These are phyloP conservation scores for Oscheius sp. DNA, from an alignment of 2,888 invertebrate species.

Conservation along the genomic window DNA sequence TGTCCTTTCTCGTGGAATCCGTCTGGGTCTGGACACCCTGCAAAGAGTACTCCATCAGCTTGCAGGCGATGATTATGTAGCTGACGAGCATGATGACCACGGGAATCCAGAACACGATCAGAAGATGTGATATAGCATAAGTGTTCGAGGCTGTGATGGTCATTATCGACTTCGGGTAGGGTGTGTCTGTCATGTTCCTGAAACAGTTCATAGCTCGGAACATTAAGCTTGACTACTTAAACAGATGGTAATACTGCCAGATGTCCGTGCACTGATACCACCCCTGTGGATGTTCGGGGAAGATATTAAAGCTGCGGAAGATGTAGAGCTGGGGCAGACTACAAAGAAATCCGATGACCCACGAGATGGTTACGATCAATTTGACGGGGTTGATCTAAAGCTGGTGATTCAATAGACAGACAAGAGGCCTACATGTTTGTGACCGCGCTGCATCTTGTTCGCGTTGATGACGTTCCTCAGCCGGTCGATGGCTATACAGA, in stretches of 20 bases:
- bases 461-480: constrained; percentile 68
- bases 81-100: constrained; percentile 60
- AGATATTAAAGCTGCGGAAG: constrained; percentile 60
- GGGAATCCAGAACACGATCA: constrained; percentile 72
- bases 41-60: constrained; percentile 63
- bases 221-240: too few relatives aligned
- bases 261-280: constrained; percentile 70
- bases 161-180: constrained; percentile 45
- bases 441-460: constrained; percentile 41
- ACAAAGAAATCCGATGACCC: constrained; percentile 62
- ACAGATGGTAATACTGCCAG: constrained; percentile 52
- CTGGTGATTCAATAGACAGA: neutral
- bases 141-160: constrained; percentile 49
- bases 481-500: constrained; percentile 71
- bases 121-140: constrained; percentile 68
- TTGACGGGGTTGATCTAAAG: constrained; percentile 52
- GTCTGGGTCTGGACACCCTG: constrained; percentile 38
- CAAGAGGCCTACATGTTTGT: constrained; percentile 29
- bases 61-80: constrained; percentile 67
- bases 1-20: constrained; percentile 13
- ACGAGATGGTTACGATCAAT: constrained; percentile 50
- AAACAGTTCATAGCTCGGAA: neutral
- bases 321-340: constrained; percentile 66
- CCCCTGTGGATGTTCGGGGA: constrained; percentile 44
- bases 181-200: neutral